phyloP scores from a whole-genome alignment of 2,888 invertebrate genomes.

The Rhyacophila evoluta region DNA sequence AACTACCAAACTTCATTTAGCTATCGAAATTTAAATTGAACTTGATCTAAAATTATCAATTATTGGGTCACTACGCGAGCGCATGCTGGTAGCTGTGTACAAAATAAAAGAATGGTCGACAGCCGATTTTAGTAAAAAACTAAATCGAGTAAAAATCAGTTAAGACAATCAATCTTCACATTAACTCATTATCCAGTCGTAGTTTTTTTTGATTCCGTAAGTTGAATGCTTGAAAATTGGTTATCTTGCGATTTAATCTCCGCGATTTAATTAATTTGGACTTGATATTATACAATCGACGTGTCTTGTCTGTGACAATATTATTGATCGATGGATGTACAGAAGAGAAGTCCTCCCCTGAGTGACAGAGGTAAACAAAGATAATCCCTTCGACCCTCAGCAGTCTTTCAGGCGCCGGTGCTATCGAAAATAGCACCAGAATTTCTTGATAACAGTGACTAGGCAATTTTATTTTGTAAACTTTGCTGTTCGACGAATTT shows the following conservation, averaged over 20 bases:
- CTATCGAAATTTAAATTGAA: too few relatives aligned
- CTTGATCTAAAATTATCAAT: too few relatives aligned
- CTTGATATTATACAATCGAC: background rate
- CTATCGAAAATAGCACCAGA: background rate
- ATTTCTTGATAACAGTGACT: background rate
- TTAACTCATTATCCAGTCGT: too few relatives aligned
- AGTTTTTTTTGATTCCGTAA: too few relatives aligned
- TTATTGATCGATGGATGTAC: background rate
- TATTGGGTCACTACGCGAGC: too few relatives aligned
- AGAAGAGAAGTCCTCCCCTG: background rate
- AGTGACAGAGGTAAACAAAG: background rate
- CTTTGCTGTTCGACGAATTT: background rate
- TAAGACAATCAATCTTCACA: too few relatives aligned
- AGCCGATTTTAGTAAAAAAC: too few relatives aligned
- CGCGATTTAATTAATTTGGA: background rate
- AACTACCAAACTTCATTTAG: too few relatives aligned
- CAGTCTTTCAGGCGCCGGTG: background rate
- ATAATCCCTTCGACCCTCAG: background rate
- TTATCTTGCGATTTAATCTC: background rate
- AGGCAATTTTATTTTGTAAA: background rate
- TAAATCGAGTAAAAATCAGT: too few relatives aligned
- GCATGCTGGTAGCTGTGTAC: too few relatives aligned
- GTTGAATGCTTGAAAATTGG: too few relatives aligned
- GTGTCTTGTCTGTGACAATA: background rate
- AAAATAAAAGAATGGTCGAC: too few relatives aligned